These are phyloP conservation scores for Hypanus sabinus DNA, from an alignment of 2,113 vertebrate genomes.

Conservation along the genomic window DNA sequence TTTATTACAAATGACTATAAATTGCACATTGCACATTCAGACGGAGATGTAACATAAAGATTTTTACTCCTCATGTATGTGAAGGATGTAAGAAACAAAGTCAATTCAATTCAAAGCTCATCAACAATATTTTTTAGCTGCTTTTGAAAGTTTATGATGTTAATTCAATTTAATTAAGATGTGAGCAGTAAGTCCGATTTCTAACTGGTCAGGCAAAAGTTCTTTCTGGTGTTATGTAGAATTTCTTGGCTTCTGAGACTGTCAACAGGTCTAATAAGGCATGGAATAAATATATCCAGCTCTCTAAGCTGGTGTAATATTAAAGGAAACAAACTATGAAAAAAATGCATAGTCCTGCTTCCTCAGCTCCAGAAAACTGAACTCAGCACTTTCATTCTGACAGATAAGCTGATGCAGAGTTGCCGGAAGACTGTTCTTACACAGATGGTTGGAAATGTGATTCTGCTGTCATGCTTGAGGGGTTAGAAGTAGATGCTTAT, in stretches of 20 bases:
- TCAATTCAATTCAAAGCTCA: background rate
- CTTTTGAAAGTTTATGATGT: background rate
- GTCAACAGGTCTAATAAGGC: background rate
- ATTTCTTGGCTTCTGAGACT: background rate
- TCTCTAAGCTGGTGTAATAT: background rate
- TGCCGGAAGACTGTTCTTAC: background rate
- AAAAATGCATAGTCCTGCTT: background rate
- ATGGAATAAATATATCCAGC: background rate
- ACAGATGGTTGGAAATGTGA: background rate
- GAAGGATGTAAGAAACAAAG: no score
- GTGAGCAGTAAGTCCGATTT: background rate
- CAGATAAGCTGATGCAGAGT: slow-evolving; percentile 1
- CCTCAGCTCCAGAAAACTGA: background rate
- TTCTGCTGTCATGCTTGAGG: background rate
- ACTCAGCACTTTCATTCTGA: background rate
- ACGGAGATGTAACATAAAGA: no score
- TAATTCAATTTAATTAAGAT: background rate
- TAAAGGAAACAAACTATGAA: slow-evolving; percentile 1
- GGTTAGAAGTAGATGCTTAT: background rate
- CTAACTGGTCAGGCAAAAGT: background rate
- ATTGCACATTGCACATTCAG: no score
- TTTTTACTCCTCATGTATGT: no score
- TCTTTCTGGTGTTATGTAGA: background rate
- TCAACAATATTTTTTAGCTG: background rate
- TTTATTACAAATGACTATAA: no score